Evolutionary conservation across 2,888 invertebrate genomes (phyloP), one percentile per base, ranked within the genome.

Genomic region (Macrophya annulata): DNA sequence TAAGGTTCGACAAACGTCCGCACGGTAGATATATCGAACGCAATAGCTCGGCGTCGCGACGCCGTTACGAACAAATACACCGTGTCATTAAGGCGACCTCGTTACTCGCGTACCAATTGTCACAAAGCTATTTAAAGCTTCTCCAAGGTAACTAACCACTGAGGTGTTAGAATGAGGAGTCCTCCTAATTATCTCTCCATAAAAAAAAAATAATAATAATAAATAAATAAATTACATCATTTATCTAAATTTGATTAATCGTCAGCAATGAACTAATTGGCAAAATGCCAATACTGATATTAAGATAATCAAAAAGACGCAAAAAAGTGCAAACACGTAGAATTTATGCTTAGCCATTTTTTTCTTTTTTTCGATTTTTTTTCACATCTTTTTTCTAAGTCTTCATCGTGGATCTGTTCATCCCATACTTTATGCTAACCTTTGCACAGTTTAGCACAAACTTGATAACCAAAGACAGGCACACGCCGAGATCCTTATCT

Each of bases 1-100:
- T 83, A 71, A 83, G 68, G 83, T 71, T 71, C 83, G 83, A 83
- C 83, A 48, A 83, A 83, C 83, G 48, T 48, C 83, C 83, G 25
- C 81, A 48, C 48, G 37, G 21, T 43, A 71, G 15, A 83, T 48
- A 65, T 83, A 83, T 83, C 83, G 83, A 83, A 83, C 45, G 68
- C 65, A 43, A 81, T 81, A 81, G 21, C 62, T 31, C 51, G 68
- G 68, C 83, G 83, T 68, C 83, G 83, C 68, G 79, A 81, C 79
- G 79, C 79, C 65, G 43, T 62, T 21, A 21, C 81, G 81, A 77
- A 81, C 81, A 62, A 48, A 68, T 83, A 40, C 83, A 31, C 21
- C 83, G 68, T 45, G 68, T 83, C 83, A 68, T 68, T 83, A 83
- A 45, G 68, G 83, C 83, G 68, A 83, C 68, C 68, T 48, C n/a